Percentiles rank a stretch among this genome's conserved stretches.
Conservation (phyloP, 2,888 invertebrate genomes). For the Cotesia congregata region DNA sequence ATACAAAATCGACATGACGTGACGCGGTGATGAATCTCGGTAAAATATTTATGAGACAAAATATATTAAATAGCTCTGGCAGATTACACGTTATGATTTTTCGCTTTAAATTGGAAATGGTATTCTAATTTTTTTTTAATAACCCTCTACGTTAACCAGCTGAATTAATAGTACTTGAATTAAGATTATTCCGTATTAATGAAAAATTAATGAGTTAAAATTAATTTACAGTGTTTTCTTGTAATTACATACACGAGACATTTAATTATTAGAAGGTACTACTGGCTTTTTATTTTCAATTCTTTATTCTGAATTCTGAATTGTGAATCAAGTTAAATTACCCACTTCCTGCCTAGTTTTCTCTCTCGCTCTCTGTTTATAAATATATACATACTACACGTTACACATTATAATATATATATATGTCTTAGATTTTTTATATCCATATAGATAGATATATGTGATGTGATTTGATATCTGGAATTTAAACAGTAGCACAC, state of each 20-base stretch:
- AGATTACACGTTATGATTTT: conserved; percentile 17
- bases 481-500: conserved; percentile 1
- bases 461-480: not conserved
- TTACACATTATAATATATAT: not conserved
- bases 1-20: conserved; percentile 31
- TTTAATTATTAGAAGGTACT: not conserved
- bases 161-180: not conserved
- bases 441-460: not conserved
- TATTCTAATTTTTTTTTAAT: not conserved
- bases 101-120: conserved; percentile 1
- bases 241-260: not conserved
- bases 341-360: not conserved
- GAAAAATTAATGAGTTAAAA: not conserved
- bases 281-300: not conserved
- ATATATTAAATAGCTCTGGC: conserved; percentile 21
- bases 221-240: not conserved
- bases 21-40: conserved; percentile 26
- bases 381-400: not conserved
- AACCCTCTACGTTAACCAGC: not conserved
- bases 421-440: not conserved
- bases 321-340: not conserved
- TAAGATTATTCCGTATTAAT: not conserved
- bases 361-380: not conserved
- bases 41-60: conserved; percentile 31
- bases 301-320: not conserved